Evolutionary conservation across 2,888 invertebrate species (phyloP).

Genomic region (Dolomedes plantarius): DNA sequence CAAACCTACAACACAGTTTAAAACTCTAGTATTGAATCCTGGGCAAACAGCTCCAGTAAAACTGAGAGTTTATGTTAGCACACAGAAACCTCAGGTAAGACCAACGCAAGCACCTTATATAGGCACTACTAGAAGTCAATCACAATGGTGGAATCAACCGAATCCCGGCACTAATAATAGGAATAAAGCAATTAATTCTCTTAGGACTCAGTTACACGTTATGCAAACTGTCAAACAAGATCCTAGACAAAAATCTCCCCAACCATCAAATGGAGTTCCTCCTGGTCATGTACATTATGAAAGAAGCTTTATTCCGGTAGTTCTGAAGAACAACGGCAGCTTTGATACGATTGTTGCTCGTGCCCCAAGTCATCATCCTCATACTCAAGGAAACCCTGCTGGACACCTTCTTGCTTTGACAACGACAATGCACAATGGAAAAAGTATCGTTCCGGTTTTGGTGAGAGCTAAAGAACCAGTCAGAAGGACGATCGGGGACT

Average conservation of each 20-base stretch:
- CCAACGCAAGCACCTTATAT: background rate
- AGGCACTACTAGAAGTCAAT: background rate
- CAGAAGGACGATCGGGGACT: background rate
- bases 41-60: background rate
- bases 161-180: background rate
- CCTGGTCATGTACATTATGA: slow-evolving; percentile 3
- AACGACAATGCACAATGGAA: slow-evolving; percentile 5
- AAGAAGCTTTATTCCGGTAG: slow-evolving; percentile 29
- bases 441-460: slow-evolving; percentile 23
- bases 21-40: background rate
- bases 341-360: slow-evolving; percentile 8
- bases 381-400: background rate
- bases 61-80: background rate
- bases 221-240: background rate
- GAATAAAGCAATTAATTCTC: background rate
- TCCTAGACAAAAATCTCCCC: background rate
- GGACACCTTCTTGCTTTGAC: slow-evolving; percentile 11
- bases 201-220: background rate
- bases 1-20: background rate
- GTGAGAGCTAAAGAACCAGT: background rate
- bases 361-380: background rate
- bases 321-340: slow-evolving; percentile 27
- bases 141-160: slow-evolving; percentile 13
- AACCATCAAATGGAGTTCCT: background rate
- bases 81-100: background rate